These are phyloP conservation scores for Noctua fimbriata DNA, from an alignment of 2,888 invertebrate genomes.

Conservation along the genomic window DNA sequence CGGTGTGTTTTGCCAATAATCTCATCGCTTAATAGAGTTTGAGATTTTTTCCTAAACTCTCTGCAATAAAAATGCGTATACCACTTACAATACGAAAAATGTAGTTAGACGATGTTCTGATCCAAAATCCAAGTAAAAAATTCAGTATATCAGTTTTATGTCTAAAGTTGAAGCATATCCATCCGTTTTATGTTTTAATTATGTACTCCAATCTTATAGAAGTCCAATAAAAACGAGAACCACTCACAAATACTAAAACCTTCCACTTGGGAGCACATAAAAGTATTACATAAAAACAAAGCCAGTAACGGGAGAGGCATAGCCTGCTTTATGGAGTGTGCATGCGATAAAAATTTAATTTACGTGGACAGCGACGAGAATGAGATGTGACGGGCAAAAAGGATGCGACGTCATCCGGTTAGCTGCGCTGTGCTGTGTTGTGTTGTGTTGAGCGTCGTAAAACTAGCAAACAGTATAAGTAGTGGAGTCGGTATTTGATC, in stretches of 20 bases:
- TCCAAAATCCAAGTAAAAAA: constrained; percentile 4
- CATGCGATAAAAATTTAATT: constrained; percentile 74
- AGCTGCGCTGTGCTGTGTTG: neutral
- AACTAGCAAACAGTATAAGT: constrained; percentile 1
- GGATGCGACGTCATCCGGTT: constrained; percentile 50
- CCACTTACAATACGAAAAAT: neutral
- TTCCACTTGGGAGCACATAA: constrained; percentile 45
- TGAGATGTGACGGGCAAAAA: constrained; percentile 55
- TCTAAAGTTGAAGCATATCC: neutral
- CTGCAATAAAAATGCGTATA: neutral
- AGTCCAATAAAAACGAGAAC: constrained; percentile 33
- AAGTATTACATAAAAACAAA: constrained; percentile 47
- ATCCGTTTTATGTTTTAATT: constrained; percentile 9
- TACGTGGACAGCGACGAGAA: constrained; percentile 64
- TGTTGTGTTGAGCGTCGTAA: neutral
- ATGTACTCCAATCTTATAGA: constrained; percentile 29
- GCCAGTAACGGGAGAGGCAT: constrained; percentile 20
- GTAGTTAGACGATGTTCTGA: neutral
- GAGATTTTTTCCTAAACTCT: neutral
- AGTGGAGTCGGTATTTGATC: neutral
- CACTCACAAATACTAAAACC: constrained; percentile 41
- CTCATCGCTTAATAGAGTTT: neutral
- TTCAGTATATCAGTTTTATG: neutral
- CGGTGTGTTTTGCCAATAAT: neutral
- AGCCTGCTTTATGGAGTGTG: constrained; percentile 72